These are phyloP conservation scores for Echinarachnius parma DNA, from an alignment of 53 echinoderm and acorn worm species.

Conservation along the genomic window DNA sequence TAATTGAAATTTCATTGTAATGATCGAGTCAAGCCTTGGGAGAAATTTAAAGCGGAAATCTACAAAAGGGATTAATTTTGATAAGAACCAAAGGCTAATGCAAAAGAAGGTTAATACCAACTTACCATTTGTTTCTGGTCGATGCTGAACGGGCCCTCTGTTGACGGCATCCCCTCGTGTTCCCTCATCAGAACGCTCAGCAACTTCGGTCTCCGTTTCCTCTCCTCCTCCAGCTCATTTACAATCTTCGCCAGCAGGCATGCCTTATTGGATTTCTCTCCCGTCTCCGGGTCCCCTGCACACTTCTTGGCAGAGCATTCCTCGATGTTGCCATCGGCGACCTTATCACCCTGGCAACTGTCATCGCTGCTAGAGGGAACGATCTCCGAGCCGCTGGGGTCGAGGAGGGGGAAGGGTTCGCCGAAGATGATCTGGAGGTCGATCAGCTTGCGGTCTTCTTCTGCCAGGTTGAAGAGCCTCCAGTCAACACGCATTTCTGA, in stretches of 20 bases:
- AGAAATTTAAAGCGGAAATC: too few species aligned
- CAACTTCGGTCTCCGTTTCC: constrained; percentile 25
- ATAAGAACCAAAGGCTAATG: too few species aligned
- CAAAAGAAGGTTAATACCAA: background rate
- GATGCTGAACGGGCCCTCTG: constrained; percentile 79
- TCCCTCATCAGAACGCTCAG: constrained; percentile 68
- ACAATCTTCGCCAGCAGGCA: constrained; percentile 65
- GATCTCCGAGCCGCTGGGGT: constrained; percentile 68
- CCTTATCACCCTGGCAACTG: constrained; percentile 12
- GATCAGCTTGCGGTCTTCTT: constrained; percentile 74
- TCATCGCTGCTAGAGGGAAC: constrained; percentile 41
- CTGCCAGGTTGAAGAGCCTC: constrained; percentile 76
- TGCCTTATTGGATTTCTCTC: constrained; percentile 1
- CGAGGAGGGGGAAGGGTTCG: constrained; percentile 78
- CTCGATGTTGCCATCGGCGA: constrained; percentile 2
- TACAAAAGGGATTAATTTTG: too few species aligned
- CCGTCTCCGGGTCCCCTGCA: constrained; percentile 41
- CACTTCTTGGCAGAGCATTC: constrained; percentile 7
- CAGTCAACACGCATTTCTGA: constrained; percentile 93
- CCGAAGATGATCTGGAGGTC: constrained; percentile 83
- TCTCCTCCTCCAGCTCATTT: constrained; percentile 53
- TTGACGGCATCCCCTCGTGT: constrained; percentile 80
- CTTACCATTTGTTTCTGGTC: constrained; percentile 77
- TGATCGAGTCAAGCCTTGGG: too few species aligned
- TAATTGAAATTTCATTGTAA: too few species aligned